Evolutionary conservation across 2,888 invertebrate genomes (phyloP).

Genomic region (Ectropis crepuscularia): DNA sequence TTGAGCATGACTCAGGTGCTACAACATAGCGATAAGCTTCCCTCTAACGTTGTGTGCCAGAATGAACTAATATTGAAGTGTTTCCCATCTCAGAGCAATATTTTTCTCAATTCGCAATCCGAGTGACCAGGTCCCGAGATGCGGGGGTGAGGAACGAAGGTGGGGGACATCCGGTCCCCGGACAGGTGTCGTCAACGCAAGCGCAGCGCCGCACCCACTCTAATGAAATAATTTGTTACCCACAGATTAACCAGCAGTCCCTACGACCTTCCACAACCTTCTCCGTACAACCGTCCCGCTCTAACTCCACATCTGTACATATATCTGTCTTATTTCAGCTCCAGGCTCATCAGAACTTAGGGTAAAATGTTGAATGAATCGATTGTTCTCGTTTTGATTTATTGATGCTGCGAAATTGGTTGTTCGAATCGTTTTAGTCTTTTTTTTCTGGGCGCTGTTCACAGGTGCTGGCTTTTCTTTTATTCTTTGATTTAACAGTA

Average conservation of each 20-base stretch:
- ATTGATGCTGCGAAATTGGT: conserved; percentile 38
- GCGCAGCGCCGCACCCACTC: conserved; percentile 68
- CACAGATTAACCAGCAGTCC: conserved; percentile 8
- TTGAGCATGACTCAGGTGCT: too few relatives aligned
- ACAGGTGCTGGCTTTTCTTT: conserved; percentile 14
- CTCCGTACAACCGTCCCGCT: conserved; percentile 53
- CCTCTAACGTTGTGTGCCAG: too few relatives aligned
- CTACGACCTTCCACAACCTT: conserved; percentile 78
- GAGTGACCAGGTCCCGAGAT: conserved; percentile 49
- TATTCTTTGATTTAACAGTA: not conserved
- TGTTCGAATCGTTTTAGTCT: conserved; percentile 12
- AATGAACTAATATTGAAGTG: too few relatives aligned
- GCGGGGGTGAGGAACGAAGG: conserved; percentile 43
- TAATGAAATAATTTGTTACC: conserved; percentile 77
- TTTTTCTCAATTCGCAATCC: conserved; percentile 45
- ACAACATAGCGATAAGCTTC: too few relatives aligned
- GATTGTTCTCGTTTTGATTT: conserved; percentile 42
- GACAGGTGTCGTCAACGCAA: conserved; percentile 74
- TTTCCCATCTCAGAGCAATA: not conserved
- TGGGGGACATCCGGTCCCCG: conserved; percentile 76
- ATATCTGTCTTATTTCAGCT: conserved; percentile 32
- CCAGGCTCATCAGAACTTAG: conserved; percentile 33
- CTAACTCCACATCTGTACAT: conserved; percentile 29
- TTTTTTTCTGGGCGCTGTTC: conserved; percentile 14
- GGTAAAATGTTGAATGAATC: conserved; percentile 37